These are phyloP conservation scores for Ochotona curzoniae DNA, from an alignment of 2,113 vertebrate genomes.

Conservation along the genomic window DNA sequence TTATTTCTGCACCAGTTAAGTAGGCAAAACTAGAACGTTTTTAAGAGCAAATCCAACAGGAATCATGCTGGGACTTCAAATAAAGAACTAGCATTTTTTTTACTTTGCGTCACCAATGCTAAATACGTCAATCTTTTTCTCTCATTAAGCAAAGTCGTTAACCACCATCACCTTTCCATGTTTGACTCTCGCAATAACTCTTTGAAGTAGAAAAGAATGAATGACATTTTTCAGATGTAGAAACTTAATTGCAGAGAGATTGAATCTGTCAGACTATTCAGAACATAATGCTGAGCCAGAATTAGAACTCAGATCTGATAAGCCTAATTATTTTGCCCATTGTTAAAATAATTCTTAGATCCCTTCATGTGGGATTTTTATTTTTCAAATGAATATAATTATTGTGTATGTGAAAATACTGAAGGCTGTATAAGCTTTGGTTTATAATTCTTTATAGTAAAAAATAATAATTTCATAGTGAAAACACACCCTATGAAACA, in stretches of 20 bases:
- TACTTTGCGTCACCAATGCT: neutral
- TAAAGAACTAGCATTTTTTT: neutral
- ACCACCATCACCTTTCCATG: neutral
- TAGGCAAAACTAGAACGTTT: neutral
- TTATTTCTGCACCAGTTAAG: neutral
- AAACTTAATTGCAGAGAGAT: neutral
- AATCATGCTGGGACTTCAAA: neutral
- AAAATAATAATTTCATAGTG: neutral
- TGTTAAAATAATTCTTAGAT: neutral
- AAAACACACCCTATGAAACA: neutral
- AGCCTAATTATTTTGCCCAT: neutral
- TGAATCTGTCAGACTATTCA: neutral
- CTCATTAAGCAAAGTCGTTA: neutral
- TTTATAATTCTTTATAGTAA: conserved; percentile 3
- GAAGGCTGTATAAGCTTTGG: neutral
- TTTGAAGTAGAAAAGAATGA: neutral
- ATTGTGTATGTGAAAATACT: neutral
- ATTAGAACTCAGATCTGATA: neutral
- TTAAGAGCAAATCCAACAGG: neutral
- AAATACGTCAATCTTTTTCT: neutral
- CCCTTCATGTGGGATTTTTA: neutral
- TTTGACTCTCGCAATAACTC: neutral
- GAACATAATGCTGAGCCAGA: neutral
- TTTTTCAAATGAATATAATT: conserved; percentile 7
- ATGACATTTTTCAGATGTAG: neutral